Evolutionary conservation across 2,888 invertebrate genomes (phyloP), one percentile per base, ranked within the genome.

Genomic region (Drosophila tripunctata): DNA sequence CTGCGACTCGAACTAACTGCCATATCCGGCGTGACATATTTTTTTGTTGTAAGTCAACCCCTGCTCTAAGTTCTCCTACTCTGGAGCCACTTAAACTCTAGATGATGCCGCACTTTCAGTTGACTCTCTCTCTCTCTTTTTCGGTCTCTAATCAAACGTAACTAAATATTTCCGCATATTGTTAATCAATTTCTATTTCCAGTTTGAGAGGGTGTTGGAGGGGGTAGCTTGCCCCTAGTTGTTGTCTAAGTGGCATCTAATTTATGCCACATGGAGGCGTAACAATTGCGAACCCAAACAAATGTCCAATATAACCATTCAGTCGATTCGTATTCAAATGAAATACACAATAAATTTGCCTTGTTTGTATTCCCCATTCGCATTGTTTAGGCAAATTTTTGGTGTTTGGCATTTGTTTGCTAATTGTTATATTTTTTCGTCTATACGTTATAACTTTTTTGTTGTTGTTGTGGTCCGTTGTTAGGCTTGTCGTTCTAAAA

Each of bases 91-190:
- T 72, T 74, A 73, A 72, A 48, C 64, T 47, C 43, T 12, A 21
- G 50, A 68, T 74, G 75, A 72, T 74, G 72, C 74, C 47, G 74
- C 69, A 74, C 41, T 58, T 65, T 64, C 31, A 12, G 52, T 12
- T 24, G 4, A 0, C 4, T 3, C 15, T 21, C 19, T 17, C 30
- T 8, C 31, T 12, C 41, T 22, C 17, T 31, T 21, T 14, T 1
- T 52, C 24, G 5, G 17, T 21, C 52, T 54, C 44, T 64, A 84
- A 78, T 80, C 68, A 78, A 79, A 70, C 74, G 68, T 78, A 86
- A 84, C 87, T 86, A 78, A 86, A 83, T 87, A 83, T 77, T 78
- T 83, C 78, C 78, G 69, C 70, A 77, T 70, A 81, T 85, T 75
- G 78, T 75, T 79, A 75, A 80, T 78, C 74, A 80, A 85, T 85